Base-by-base conservation (phyloP, 2,888 invertebrate species). In the Cataglyphis rosenhaueri region DNA sequence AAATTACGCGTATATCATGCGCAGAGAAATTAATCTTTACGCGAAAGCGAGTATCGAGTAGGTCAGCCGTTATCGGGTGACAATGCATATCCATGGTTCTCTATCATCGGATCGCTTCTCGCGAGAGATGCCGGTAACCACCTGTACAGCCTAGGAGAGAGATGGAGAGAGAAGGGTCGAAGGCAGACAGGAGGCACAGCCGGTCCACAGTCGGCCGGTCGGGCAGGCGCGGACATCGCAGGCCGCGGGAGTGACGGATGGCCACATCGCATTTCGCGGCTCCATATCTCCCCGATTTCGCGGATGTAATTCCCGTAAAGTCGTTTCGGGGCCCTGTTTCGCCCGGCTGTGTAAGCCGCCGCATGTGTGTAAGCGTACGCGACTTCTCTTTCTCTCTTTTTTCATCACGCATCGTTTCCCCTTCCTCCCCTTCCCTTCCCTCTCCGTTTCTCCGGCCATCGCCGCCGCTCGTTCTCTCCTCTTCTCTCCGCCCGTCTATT, bases 231-330 rank as follows among this genome's bases (percentile, higher is more conserved):
- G 86, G 78, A 91, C 91, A 89, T 90, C 86, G 89, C 89, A 89
- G 88, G 88, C 90, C 88, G 91, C 88, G 89, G 87, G 90, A 93
- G 93, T 94, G 94, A 94, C 94, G 93, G 94, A 94, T 94, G 93
- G 92, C 93, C 92, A 93, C 93, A 93, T 93, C 92, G 94, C 94
- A 94, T 94, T 94, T 94, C 92, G 94, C 92, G 92, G 92, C 92
- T 93, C 93, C 92, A 92, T 93, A 94, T 94, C 93, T 93, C 91
- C 92, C 91, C 93, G 92, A 94, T 94, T 94, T 94, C 94, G 93
- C 93, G 93, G 93, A 91, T 92, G 92, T 94, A 93, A 94, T 94
- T 93, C 93, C 93, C 94, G 93, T 93, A 94, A 94, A 94, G 94
- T 93, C 93, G 92, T 94, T 94, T 93, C 92, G 92, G 87, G 82